Evolutionary conservation across 30 jellyfish, hydroid and myxozoan species (phyloP).

Genomic region (Aurelia aurita): DNA sequence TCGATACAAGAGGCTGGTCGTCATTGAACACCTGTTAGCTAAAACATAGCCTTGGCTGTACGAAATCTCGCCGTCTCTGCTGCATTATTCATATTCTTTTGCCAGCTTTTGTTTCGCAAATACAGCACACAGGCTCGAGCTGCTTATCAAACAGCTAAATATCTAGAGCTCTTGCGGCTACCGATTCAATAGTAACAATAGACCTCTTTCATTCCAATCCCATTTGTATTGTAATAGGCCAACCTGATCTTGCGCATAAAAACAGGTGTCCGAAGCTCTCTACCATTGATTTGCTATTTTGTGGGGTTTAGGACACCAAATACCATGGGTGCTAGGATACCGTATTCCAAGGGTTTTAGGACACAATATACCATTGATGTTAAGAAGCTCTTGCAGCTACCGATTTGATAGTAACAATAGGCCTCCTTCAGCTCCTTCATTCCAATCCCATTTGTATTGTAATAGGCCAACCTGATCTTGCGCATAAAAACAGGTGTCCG

Average conservation of each 20-base stretch:
- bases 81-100: slow-evolving; percentile 54
- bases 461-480: slow-evolving; percentile 43
- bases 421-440: not conserved
- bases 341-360: not conserved
- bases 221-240: slow-evolving; percentile 60
- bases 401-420: too few species aligned
- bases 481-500: slow-evolving; percentile 37
- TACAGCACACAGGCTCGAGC: slow-evolving; percentile 27
- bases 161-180: slow-evolving; percentile 61
- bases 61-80: slow-evolving; percentile 42
- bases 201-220: slow-evolving; percentile 28
- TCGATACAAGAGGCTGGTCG: slow-evolving; percentile 40
- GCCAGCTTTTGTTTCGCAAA: slow-evolving; percentile 51
- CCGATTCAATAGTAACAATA: slow-evolving; percentile 52
- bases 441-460: slow-evolving; percentile 24
- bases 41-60: slow-evolving; percentile 20
- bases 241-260: not conserved
- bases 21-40: slow-evolving; percentile 59
- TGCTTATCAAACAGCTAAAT: slow-evolving; percentile 18
- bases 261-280: slow-evolving; percentile 36
- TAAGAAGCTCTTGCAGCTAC: too few species aligned
- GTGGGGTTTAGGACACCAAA: slow-evolving; percentile 8
- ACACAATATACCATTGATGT: not conserved
- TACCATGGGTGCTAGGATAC: not conserved
- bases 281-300: slow-evolving; percentile 22